Conservation (phyloP, 2,113 vertebrate genomes). For the Pseudorhombus dupliciocellatus region DNA sequence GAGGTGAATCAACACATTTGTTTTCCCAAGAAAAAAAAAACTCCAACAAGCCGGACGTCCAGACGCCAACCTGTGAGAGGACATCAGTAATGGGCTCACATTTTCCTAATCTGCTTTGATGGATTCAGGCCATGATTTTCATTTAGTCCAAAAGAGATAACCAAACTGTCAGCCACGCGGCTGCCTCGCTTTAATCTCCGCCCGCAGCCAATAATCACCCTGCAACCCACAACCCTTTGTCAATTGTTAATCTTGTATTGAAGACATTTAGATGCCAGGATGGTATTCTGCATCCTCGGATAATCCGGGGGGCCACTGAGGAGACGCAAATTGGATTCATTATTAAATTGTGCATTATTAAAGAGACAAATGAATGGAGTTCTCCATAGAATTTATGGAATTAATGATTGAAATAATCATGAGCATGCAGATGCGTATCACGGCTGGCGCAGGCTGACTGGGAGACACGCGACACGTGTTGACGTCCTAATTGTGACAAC, state of each 20-base stretch:
- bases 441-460: conserved; percentile 30
- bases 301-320: conserved; percentile 81
- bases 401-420: conserved; percentile 62
- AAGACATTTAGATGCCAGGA: conserved; percentile 82
- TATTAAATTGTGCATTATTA: conserved; percentile 85
- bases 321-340: conserved; percentile 86
- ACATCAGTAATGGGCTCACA: conserved; percentile 90
- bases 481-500: not conserved
- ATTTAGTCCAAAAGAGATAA: conserved; percentile 94
- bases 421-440: conserved; percentile 51
- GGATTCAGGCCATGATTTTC: conserved; percentile 96
- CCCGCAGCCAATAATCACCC: conserved; percentile 90
- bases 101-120: conserved; percentile 92
- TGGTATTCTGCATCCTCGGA: conserved; percentile 81
- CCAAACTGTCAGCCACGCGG: conserved; percentile 90
- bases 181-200: conserved; percentile 90
- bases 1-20: conserved; percentile 79
- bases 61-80: conserved; percentile 79
- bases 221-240: conserved; percentile 81
- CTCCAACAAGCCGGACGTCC: conserved; percentile 59
- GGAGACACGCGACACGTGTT: not conserved
- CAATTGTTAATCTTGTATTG: conserved; percentile 85
- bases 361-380: conserved; percentile 87
- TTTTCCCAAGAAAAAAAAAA: conserved; percentile 67
- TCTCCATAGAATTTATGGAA: conserved; percentile 83